Percentiles rank a stretch among this genome's conserved stretches.
phyloP scores from a whole-genome alignment of 2,888 invertebrate genomes.

The Therioaphis trifolii region DNA sequence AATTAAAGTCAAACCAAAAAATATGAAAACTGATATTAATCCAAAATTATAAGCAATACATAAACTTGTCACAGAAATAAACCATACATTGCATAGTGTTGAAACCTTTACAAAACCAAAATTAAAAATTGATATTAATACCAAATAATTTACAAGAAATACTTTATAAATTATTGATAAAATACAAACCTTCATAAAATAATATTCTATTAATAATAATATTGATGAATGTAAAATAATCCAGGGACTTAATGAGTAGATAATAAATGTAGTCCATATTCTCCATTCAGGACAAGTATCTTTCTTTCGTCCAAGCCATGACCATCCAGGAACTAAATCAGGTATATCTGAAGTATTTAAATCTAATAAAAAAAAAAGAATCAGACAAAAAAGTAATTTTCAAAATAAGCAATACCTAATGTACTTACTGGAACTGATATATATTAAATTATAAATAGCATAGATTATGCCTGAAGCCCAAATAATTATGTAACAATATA shows the following conservation, averaged over 20 bases:
- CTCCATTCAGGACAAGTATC: constrained; percentile 83
- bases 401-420: background rate
- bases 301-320: constrained; percentile 71
- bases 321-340: constrained; percentile 63
- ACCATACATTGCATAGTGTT: constrained; percentile 54
- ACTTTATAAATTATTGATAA: background rate
- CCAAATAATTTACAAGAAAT: background rate
- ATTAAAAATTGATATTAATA: constrained; percentile 53
- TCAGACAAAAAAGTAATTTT: background rate
- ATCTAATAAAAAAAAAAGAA: constrained; percentile 18
- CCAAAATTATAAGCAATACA: constrained; percentile 41
- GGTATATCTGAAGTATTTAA: constrained; percentile 37
- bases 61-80: constrained; percentile 58
- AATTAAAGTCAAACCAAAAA: constrained; percentile 42
- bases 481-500: constrained; percentile 42
- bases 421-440: constrained; percentile 43
- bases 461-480: constrained; percentile 57
- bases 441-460: constrained; percentile 44
- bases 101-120: constrained; percentile 57
- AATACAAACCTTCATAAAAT: constrained; percentile 66
- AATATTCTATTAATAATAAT: constrained; percentile 71
- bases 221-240: constrained; percentile 72
- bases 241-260: constrained; percentile 71
- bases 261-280: constrained; percentile 73
- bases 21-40: constrained; percentile 36